Conservation (phyloP, 2,888 invertebrate genomes). For the Plutella xylostella region DNA sequence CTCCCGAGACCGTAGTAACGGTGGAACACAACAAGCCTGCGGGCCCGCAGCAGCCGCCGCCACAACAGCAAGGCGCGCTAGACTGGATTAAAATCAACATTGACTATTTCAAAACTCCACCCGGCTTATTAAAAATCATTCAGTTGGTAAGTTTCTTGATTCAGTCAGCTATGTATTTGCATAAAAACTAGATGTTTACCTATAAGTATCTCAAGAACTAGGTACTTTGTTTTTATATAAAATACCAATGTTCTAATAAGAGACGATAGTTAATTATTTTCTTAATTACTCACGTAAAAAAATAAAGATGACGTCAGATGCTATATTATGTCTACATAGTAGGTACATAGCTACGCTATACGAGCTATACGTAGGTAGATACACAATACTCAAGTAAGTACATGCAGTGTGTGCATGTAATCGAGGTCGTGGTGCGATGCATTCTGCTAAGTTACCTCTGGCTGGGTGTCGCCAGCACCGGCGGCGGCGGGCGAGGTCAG, state of each 20-base stretch:
- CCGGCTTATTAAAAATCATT: constrained; percentile 84
- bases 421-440: constrained; percentile 38
- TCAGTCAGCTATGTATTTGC: neutral
- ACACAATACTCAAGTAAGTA: too few relatives aligned
- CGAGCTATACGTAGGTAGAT: neutral
- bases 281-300: too few relatives aligned
- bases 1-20: constrained; percentile 87
- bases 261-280: too few relatives aligned
- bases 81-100: constrained; percentile 82
- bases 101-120: constrained; percentile 83
- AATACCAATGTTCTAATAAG: too few relatives aligned
- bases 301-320: too few relatives aligned
- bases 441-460: constrained; percentile 17
- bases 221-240: too few relatives aligned
- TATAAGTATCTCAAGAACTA: too few relatives aligned
- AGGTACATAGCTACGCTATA: neutral
- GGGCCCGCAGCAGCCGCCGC: constrained; percentile 53
- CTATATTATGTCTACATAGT: neutral
- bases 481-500: neutral
- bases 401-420: constrained; percentile 24
- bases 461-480: too few relatives aligned
- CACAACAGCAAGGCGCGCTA: constrained; percentile 66
- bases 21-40: constrained; percentile 75
- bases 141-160: constrained; percentile 76
- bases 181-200: too few relatives aligned